Base-by-base conservation (phyloP, 53 echinoderm and acorn worm species). In the Echinometra lucunter region DNA sequence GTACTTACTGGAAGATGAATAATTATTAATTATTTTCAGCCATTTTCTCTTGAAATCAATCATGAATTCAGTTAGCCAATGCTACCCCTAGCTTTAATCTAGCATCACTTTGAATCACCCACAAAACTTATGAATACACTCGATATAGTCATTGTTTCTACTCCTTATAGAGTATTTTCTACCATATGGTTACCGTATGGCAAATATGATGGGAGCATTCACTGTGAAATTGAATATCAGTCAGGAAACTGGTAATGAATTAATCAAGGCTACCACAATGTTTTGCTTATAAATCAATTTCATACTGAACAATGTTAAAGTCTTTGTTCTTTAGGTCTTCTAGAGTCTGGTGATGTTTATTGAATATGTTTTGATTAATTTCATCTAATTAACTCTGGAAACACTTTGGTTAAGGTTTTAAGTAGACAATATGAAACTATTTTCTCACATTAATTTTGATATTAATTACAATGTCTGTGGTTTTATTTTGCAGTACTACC, bases 401-500 rank as follows among this genome's bases (percentile, higher is more conserved):
- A 78, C 28, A n/a, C 35, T 13, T 72, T 13, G 2, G n/a, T 72
- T 11, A 0, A 35, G 35, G 35, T 2, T 72, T 72, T 0, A 35
- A 35, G 53, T 53, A 53, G 30, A 35, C 13, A 32, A 15, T 35
- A n/a, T n/a, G n/a, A n/a, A 19, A 63, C 23, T 21, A 63, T 63
- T 25, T 25, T 63, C 30, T 8, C 34, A 72, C 35, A 32, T 32
- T 11, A 1, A 19, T 42, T 38, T 78, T 38, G 38, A 40, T 75
- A 19, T 38, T 78, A 19, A 19, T 78, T 38, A 6, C 32, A 40
- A 6, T 78, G 5, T 40, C 19, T 78, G 34, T 49, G 28, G 9
- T 67, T 70, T 67, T 1, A 3, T 42, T 91, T 95, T 89, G 10
- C 94, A 98, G 99, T 57, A 88, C 80, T 98, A 98, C 91, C 99